Conservation (phyloP, 1,140 invertebrate species). For the Trichogramma pretiosum region DNA sequence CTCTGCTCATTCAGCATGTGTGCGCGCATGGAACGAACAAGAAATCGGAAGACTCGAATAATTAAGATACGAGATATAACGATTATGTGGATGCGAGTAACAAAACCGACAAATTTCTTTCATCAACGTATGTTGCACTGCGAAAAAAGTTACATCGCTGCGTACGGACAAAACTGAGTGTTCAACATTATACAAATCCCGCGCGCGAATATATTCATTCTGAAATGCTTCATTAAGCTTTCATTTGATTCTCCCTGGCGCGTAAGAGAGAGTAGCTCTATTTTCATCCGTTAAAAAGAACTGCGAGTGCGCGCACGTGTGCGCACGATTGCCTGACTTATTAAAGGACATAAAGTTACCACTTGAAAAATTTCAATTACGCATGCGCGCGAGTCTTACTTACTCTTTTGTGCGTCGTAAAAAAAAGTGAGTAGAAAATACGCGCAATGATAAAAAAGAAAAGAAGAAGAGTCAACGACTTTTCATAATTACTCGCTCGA, state of each 20-base stretch:
- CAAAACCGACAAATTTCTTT: too few relatives aligned
- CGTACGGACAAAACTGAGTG: too few relatives aligned
- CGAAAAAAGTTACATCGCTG: too few relatives aligned
- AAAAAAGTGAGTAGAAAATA: conserved; percentile 7
- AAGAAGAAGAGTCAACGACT: too few relatives aligned
- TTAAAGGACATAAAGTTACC: conserved; percentile 13
- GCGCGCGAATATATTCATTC: background rate
- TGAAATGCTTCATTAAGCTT: background rate
- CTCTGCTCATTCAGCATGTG: too few relatives aligned
- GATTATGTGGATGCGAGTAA: too few relatives aligned
- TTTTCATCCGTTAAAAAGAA: background rate
- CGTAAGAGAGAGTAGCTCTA: background rate
- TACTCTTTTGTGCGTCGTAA: background rate
- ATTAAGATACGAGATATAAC: too few relatives aligned
- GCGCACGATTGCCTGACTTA: background rate
- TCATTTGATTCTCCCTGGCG: background rate
- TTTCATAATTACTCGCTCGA: conserved; percentile 8
- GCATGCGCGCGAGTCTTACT: too few relatives aligned
- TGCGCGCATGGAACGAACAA: background rate
- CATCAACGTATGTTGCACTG: too few relatives aligned
- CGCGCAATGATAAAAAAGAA: too few relatives aligned
- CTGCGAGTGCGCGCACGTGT: background rate
- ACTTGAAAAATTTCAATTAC: conserved; percentile 16
- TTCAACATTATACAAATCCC: too few relatives aligned
- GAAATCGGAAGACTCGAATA: background rate